Conservation (phyloP, 1,140 invertebrate species). For the Cyrtorhinus lividipennis region DNA sequence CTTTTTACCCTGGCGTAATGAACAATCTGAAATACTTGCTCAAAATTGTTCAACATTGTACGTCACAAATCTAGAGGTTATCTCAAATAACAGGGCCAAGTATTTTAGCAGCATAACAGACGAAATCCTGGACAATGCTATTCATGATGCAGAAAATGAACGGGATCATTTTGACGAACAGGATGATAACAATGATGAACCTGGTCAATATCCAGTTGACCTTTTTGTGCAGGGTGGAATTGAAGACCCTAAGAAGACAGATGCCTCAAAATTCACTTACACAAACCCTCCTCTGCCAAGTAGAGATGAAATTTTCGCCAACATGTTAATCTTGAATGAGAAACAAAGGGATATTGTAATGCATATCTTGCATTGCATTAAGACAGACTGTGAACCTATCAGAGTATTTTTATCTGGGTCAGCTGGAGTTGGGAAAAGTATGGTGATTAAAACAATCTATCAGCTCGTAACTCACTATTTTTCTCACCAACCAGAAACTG, state of each 20-base stretch:
- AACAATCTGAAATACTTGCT: background rate
- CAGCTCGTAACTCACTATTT: background rate
- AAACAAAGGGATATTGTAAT: background rate
- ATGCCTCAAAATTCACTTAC: background rate
- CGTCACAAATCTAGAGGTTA: background rate
- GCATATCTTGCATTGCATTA: background rate
- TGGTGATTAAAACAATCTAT: background rate
- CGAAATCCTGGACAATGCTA: background rate
- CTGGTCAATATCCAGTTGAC: background rate
- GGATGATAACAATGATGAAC: background rate
- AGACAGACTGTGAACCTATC: background rate
- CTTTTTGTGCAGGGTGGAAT: background rate
- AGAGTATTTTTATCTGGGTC: slow-evolving; percentile 12
- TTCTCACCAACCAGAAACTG: too few relatives aligned
- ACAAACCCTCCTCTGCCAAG: background rate
- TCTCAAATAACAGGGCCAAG: background rate
- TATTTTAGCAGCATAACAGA: background rate
- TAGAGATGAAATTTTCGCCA: background rate
- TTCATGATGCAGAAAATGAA: background rate
- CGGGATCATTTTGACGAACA: background rate
- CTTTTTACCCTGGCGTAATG: background rate
- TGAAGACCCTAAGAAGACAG: background rate
- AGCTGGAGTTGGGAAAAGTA: background rate
- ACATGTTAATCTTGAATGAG: slow-evolving; percentile 4
- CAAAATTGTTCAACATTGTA: too few relatives aligned